Percentiles rank a stretch among this genome's conserved stretches.
phyloP scores from a whole-genome alignment of 2,113 vertebrate genomes.

The Saimiri boliviensis region DNA sequence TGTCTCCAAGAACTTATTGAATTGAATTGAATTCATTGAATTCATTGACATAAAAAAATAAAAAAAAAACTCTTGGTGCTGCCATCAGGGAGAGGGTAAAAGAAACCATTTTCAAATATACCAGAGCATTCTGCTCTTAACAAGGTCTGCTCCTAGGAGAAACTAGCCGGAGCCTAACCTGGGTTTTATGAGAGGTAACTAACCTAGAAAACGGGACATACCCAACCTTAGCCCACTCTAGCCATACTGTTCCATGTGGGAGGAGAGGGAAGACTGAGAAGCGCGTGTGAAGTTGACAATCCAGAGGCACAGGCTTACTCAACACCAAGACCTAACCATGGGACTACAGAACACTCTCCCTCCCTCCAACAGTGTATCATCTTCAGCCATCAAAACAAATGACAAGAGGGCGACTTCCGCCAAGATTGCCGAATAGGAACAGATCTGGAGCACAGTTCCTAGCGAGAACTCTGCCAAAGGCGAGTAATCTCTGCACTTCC shows the following conservation, averaged over 20 bases:
- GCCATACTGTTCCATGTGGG: background rate
- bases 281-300: background rate
- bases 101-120: background rate
- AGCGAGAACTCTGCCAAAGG: too few relatives aligned
- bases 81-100: background rate
- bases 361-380: background rate
- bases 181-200: background rate
- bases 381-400: background rate
- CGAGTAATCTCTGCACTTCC: too few relatives aligned
- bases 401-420: background rate
- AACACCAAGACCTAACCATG: background rate
- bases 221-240: background rate
- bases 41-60: background rate
- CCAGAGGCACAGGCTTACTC: background rate
- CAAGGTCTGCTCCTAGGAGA: background rate
- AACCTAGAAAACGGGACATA: background rate
- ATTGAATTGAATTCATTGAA: too few relatives aligned
- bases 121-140: background rate
- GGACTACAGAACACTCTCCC: background rate
- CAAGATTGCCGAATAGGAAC: too few relatives aligned
- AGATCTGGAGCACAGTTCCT: too few relatives aligned
- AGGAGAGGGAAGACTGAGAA: background rate
- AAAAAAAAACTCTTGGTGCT: background rate
- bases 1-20: background rate
- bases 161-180: background rate